Conservation (phyloP, 2,888 invertebrate species). For the Xanthorhoe spadicearia region DNA sequence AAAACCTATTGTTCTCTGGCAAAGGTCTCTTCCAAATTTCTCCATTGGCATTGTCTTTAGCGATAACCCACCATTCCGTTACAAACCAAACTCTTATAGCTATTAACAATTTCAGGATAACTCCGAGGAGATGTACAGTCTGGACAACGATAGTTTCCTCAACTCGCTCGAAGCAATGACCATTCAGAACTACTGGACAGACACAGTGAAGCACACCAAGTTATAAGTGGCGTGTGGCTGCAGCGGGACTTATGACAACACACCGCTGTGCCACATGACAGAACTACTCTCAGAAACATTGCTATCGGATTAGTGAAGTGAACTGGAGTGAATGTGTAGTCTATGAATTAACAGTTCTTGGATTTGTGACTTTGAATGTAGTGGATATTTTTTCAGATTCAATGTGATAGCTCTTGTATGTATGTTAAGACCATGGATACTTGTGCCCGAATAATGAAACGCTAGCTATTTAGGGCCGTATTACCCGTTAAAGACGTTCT, state of each 20-base stretch:
- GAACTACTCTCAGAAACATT: constrained; percentile 2
- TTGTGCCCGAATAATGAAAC: too few species aligned
- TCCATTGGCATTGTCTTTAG: too few species aligned
- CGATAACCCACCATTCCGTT: too few species aligned
- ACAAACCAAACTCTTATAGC: too few species aligned
- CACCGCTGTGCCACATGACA: constrained; percentile 18
- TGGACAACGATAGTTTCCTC: constrained; percentile 97
- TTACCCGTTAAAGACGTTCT: too few species aligned
- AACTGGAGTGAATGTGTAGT: background rate
- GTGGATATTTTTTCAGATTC: constrained; percentile 24
- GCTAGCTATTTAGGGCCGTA: too few species aligned
- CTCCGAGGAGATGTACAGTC: constrained; percentile 96
- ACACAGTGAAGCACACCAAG: constrained; percentile 95
- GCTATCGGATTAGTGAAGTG: constrained; percentile 3
- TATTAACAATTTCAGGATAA: constrained; percentile 88
- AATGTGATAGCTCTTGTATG: constrained; percentile 24
- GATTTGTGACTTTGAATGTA: constrained; percentile 2
- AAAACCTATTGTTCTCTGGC: too few species aligned
- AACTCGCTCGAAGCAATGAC: constrained; percentile 97
- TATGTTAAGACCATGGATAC: background rate
- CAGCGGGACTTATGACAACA: constrained; percentile 14
- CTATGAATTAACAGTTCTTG: background rate
- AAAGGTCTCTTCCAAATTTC: too few species aligned
- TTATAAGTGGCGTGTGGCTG: constrained; percentile 80
- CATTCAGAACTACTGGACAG: constrained; percentile 97